A percentile compares a stretch with the other conserved stretches of the same genome.
Evolutionary conservation across 2,888 invertebrate genomes (phyloP).

Genomic region (Ophion costatus): DNA sequence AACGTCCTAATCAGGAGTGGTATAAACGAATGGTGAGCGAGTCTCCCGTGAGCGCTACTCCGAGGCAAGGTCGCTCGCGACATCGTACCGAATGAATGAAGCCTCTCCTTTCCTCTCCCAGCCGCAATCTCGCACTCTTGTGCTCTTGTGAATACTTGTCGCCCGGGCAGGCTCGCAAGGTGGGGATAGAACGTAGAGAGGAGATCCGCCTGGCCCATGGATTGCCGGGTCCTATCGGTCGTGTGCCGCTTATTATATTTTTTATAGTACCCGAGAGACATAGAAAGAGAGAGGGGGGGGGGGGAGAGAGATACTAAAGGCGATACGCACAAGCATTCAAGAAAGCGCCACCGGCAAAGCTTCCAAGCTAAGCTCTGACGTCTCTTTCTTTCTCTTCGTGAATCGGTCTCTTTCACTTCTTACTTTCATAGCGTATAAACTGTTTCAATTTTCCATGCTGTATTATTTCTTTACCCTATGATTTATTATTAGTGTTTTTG

Average conservation of each 20-base stretch:
- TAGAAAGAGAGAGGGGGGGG: no score
- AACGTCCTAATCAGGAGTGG: not conserved
- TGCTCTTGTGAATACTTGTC: conserved; percentile 54
- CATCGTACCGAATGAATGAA: conserved; percentile 65
- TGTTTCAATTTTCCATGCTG: no score
- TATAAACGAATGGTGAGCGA: not conserved
- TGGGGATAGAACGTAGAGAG: conserved; percentile 46
- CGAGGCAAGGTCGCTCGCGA: conserved; percentile 54
- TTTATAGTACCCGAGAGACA: conserved; percentile 21
- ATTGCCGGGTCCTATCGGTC: conserved; percentile 62
- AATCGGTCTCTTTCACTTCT: not conserved
- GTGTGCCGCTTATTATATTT: conserved; percentile 22
- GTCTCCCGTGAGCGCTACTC: conserved; percentile 27
- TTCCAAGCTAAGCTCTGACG: conserved; percentile 55
- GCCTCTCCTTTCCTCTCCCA: conserved; percentile 17
- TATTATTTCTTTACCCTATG: no score
- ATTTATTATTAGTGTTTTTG: no score
- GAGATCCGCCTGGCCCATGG: conserved; percentile 59
- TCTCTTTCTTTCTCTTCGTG: not conserved
- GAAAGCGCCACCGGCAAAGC: conserved; percentile 25
- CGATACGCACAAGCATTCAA: conserved; percentile 43
- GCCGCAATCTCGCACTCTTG: conserved; percentile 10
- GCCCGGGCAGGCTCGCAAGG: conserved; percentile 31
- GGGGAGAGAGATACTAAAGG: not conserved
- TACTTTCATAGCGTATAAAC: not conserved